phyloP scores from a whole-genome alignment of 2,797 vertebrate genomes.

The Acipenser oxyrinchus region DNA sequence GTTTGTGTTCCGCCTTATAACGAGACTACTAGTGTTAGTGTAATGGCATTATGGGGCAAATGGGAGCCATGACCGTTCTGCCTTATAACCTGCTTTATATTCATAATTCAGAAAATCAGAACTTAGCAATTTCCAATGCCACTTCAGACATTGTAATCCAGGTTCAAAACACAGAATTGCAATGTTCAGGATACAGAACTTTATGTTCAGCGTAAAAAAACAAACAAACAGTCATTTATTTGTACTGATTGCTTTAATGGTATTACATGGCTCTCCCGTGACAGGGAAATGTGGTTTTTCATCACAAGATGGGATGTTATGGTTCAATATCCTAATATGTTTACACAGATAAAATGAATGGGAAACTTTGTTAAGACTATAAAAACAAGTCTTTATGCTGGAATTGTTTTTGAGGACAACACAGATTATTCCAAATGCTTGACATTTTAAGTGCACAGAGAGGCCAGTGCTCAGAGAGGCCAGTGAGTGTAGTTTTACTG shows the following conservation, averaged over 20 bases:
- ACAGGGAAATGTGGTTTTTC: conserved; percentile 28
- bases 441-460: not conserved
- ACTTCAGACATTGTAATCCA: too few relatives aligned
- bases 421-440: not conserved
- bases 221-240: conserved; percentile 42
- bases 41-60: too few relatives aligned
- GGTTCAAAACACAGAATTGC: too few relatives aligned
- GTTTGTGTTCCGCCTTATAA: too few relatives aligned
- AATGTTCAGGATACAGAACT: too few relatives aligned
- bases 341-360: not conserved
- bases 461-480: too few relatives aligned
- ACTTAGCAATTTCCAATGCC: too few relatives aligned
- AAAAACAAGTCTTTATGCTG: not conserved
- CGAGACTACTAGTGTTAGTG: too few relatives aligned
- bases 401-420: not conserved
- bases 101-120: too few relatives aligned
- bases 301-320: conserved; percentile 23
- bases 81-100: too few relatives aligned
- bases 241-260: conserved; percentile 32
- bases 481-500: not conserved
- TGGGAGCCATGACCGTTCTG: too few relatives aligned
- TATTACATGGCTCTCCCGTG: conserved; percentile 44
- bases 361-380: not conserved
- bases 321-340: conserved; percentile 20
- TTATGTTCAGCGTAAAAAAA: too few relatives aligned